Evolutionary conservation across 2,113 vertebrate genomes (phyloP).

Genomic region (Pseudorhombus dupliciocellatus): DNA sequence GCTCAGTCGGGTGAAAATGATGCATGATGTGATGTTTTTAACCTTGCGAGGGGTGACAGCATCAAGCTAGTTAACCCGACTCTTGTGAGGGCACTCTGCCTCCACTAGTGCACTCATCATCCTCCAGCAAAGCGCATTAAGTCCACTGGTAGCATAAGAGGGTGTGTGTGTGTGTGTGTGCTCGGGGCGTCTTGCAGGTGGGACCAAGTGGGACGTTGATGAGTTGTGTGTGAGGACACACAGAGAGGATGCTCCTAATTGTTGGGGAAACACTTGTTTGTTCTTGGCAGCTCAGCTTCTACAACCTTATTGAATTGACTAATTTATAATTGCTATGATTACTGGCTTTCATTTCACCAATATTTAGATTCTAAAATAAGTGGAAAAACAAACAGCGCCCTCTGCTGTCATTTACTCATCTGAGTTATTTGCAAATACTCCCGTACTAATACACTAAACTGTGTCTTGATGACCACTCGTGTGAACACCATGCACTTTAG

Average conservation of each 20-base stretch:
- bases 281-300: not conserved
- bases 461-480: no score
- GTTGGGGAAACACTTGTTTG: not conserved
- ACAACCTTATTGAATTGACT: no score
- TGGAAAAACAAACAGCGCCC: not conserved
- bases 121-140: slow-evolving; percentile 65
- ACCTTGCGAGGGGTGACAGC: slow-evolving; percentile 60
- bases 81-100: slow-evolving; percentile 55
- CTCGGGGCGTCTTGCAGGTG: slow-evolving; percentile 46
- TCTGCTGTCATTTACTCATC: no score
- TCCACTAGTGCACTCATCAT: slow-evolving; percentile 56
- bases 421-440: no score
- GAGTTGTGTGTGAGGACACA: slow-evolving; percentile 42
- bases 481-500: no score
- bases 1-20: slow-evolving; percentile 46
- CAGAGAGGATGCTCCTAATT: slow-evolving; percentile 17
- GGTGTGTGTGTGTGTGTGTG: slow-evolving; percentile 39
- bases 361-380: not conserved
- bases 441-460: no score
- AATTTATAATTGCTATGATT: no score
- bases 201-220: slow-evolving; percentile 47
- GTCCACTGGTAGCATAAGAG: slow-evolving; percentile 42
- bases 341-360: no score
- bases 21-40: slow-evolving; percentile 66
- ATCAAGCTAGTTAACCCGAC: slow-evolving; percentile 60